Evolutionary conservation across 35 echinoderm and acorn worm genomes (phyloP), one percentile per base, ranked within the genome.

Genomic region (Heliocidaris tuberculata): DNA sequence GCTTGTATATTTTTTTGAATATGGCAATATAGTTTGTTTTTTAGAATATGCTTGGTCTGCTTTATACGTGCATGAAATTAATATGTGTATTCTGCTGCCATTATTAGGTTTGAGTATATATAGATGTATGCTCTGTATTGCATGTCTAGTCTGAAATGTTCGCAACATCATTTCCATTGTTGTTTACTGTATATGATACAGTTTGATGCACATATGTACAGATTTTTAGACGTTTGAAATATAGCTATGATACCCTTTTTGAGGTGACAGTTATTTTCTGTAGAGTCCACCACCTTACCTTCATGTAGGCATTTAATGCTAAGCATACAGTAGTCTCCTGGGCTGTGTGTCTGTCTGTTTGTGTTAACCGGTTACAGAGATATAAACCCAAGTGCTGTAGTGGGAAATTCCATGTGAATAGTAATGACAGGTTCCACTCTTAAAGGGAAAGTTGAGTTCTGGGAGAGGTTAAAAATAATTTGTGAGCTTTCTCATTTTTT

Each of bases 141-240:
- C 65, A 78, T 78, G 65, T 78, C 21, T 78, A n/a, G 65, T 78
- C 65, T 78, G 65, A n/a, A 78, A 78, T 78, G 65, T 78, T 78
- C 27, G 65, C 17, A 78, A 78, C 65, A 78, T 19, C 65, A 27
- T 78, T 78, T 78, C 65, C 21, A n/a, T n/a, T 19, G 61, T 5
- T 71, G 21, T n/a, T 78, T 17, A 27, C 65, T 78, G 27, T 78
- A 70, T 70, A 78, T 56, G 52, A 56, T 56, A 42, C 35, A 56
- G 52, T 56, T 10, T 13, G 52, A 56, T 78, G 65, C 65, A 78
- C 21, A 78, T 21, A 70, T 78, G 21, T 78, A 19, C 3, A 78
- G 19, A 78, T 19, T 78, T 42, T 78, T 78, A 78, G 65, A n/a
- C 21, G 21, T 78, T 78, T 78, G 65, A 78, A 27, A 78, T 78